phyloP scores from a whole-genome alignment of 2,113 vertebrate species.

The Mirounga angustirostris region DNA sequence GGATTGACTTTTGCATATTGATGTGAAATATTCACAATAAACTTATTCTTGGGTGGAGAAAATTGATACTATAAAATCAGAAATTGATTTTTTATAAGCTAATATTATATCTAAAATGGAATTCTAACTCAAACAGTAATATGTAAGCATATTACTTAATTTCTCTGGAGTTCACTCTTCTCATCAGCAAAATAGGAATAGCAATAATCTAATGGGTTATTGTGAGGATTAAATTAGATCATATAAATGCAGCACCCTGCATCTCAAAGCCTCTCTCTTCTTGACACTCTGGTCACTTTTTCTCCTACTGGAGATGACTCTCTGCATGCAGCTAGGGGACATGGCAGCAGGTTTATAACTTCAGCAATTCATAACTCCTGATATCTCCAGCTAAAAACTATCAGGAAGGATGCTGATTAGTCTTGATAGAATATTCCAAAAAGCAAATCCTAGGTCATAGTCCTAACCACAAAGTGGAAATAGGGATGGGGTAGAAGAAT shows the following conservation, averaged over 20 bases:
- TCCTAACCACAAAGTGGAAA: background rate
- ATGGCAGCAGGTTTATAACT: background rate
- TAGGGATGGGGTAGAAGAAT: background rate
- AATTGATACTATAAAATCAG: background rate
- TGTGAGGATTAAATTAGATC: background rate
- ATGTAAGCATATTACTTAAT: background rate
- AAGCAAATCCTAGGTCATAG: background rate
- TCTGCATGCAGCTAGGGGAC: background rate
- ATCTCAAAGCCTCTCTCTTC: background rate
- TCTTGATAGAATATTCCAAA: background rate
- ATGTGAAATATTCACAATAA: slow-evolving; percentile 17
- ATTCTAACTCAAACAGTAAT: background rate
- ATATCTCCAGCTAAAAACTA: background rate
- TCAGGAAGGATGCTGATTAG: background rate
- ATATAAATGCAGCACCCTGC: background rate
- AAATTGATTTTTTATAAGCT: slow-evolving; percentile 35
- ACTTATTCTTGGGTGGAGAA: background rate
- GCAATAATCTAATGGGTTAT: background rate
- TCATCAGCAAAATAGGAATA: background rate
- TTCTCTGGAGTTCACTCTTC: background rate
- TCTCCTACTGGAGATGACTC: background rate
- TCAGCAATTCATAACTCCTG: background rate
- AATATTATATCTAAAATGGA: background rate
- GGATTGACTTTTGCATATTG: background rate
- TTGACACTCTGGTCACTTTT: background rate